These are phyloP conservation scores for Colletes gigas DNA, from an alignment of 1,140 invertebrate species.

Conservation along the genomic window DNA sequence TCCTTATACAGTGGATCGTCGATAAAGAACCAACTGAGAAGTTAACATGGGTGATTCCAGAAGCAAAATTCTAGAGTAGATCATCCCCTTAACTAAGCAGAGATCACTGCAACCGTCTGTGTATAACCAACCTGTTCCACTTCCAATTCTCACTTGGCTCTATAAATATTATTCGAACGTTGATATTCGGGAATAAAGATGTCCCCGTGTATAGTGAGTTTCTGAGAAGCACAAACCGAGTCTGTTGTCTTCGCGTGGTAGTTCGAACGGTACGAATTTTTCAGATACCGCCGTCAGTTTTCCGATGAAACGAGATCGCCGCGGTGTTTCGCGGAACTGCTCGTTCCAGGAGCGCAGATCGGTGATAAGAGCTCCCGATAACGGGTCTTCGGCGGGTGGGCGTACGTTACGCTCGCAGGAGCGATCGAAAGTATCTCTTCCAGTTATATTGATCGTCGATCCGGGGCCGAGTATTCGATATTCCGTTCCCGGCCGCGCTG, in stretches of 20 bases:
- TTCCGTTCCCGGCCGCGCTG: not conserved
- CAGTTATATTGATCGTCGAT: slow-evolving; percentile 65
- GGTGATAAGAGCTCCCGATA: slow-evolving; percentile 57
- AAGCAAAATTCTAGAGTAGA: too few species aligned
- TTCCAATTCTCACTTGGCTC: too few species aligned
- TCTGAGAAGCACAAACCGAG: not conserved
- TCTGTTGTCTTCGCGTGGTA: not conserved
- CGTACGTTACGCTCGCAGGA: slow-evolving; percentile 59
- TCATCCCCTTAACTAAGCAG: too few species aligned
- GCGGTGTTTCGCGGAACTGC: slow-evolving; percentile 47
- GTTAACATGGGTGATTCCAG: too few species aligned
- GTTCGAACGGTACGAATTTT: not conserved
- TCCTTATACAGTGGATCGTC: too few species aligned
- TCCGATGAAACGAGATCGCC: slow-evolving; percentile 51
- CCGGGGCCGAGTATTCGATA: slow-evolving; percentile 46
- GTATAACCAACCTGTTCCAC: too few species aligned
- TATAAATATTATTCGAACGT: too few species aligned
- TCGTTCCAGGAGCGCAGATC: slow-evolving; percentile 56
- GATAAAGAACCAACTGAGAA: too few species aligned
- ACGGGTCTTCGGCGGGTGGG: slow-evolving; percentile 61
- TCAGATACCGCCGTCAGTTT: slow-evolving; percentile 24
- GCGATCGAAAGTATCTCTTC: slow-evolving; percentile 58
- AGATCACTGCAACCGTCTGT: too few species aligned
- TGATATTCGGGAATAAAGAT: too few species aligned
- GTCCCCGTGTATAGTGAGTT: not conserved